Percentiles rank a stretch among this genome's conserved stretches.
Conservation (phyloP, 2,797 vertebrate species). For the Prunella strophiata region DNA sequence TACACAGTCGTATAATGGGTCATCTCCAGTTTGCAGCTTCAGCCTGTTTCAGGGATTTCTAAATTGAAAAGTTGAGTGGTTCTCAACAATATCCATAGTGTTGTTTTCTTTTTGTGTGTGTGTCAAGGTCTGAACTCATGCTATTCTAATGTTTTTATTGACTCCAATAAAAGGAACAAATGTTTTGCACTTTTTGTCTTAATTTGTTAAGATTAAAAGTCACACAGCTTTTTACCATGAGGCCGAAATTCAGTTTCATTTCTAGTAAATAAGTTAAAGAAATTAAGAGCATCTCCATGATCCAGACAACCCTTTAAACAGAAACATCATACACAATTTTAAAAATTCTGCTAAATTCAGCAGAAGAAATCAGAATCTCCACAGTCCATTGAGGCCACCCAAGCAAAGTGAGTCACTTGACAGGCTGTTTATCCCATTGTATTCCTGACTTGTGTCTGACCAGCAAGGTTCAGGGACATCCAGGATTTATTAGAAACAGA, state of each 20-base stretch:
- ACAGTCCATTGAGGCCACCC: neutral
- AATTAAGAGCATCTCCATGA: neutral
- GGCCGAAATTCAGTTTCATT: neutral
- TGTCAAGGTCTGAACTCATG: neutral
- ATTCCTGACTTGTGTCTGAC: neutral
- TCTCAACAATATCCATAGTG: neutral
- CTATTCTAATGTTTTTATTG: neutral
- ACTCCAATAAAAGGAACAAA: neutral
- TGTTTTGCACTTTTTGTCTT: neutral
- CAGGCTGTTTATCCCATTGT: neutral
- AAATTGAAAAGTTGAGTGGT: neutral
- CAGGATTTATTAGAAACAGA: neutral
- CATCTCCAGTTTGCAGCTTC: neutral
- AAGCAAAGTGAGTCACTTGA: neutral
- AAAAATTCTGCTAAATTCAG: neutral
- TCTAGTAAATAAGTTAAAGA: neutral
- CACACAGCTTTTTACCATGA: neutral
- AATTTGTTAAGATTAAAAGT: neutral
- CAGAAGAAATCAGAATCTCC: neutral
- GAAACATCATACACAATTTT: neutral
- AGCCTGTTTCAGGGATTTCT: neutral
- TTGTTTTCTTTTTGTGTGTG: neutral
- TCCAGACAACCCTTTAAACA: neutral
- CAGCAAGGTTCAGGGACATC: neutral
- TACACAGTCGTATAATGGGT: neutral